phyloP scores from a whole-genome alignment of 2,113 vertebrate genomes.

The Thunnus maccoyii region DNA sequence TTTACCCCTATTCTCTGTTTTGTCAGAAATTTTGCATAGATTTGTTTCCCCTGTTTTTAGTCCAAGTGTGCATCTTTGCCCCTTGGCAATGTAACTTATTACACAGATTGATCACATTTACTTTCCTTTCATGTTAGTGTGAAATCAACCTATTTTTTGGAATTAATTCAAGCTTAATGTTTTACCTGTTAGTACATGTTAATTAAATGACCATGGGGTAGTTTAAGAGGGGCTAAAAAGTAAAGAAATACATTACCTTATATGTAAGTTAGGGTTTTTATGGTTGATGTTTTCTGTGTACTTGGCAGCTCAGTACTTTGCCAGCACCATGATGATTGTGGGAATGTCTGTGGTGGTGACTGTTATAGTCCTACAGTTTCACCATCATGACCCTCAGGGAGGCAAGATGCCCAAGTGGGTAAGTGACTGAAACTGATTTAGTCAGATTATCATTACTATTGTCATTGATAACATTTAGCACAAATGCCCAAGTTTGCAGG shows the following conservation, averaged over 20 bases:
- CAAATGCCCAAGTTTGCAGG: neutral
- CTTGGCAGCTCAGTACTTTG: conserved; percentile 91
- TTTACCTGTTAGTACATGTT: conserved; percentile 27
- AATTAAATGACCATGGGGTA: conserved; percentile 7
- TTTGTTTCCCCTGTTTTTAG: conserved; percentile 13
- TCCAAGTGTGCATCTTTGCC: conserved; percentile 44
- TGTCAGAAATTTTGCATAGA: conserved; percentile 3
- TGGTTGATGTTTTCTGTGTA: conserved; percentile 9
- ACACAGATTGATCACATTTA: conserved; percentile 18
- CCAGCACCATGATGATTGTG: conserved; percentile 95
- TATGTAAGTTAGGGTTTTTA: neutral
- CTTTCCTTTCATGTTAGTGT: conserved; percentile 50
- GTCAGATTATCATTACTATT: neutral
- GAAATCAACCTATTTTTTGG: conserved; percentile 54
- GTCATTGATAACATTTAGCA: neutral
- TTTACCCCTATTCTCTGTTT: conserved; percentile 50
- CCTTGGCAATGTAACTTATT: conserved; percentile 27
- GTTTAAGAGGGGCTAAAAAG: neutral
- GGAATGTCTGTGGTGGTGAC: conserved; percentile 94
- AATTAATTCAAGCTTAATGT: conserved; percentile 10
- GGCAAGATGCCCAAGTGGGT: conserved; percentile 96
- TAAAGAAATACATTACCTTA: conserved; percentile 1
- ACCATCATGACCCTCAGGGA: conserved; percentile 92
- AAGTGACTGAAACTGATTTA: conserved; percentile 66
- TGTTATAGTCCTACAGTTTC: conserved; percentile 92